A percentile compares a stretch with the other conserved stretches of the same genome.
phyloP scores from a whole-genome alignment of 2,888 invertebrate species.

The Limnephilus rhombicus region DNA sequence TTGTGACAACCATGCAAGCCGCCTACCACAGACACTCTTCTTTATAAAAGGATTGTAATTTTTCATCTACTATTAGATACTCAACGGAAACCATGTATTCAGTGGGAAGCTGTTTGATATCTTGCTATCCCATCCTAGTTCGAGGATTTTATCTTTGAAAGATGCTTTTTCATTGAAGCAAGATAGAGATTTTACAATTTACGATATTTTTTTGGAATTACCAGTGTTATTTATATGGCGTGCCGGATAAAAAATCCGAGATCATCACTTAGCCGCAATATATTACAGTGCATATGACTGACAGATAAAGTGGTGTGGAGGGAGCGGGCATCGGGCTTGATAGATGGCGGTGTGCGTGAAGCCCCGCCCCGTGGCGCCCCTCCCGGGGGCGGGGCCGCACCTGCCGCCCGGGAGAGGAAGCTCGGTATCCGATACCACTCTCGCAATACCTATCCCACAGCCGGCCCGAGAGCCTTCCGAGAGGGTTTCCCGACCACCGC shows the following conservation, averaged over 20 bases:
- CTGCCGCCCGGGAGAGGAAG: conserved; percentile 51
- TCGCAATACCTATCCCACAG: conserved; percentile 67
- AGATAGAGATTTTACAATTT: conserved; percentile 1
- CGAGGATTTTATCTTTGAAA: not conserved
- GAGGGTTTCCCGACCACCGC: conserved; percentile 68
- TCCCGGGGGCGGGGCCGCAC: conserved; percentile 52
- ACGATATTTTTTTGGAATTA: not conserved
- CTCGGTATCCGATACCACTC: conserved; percentile 64
- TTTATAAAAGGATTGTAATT: not conserved
- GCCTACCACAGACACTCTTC: too few relatives aligned
- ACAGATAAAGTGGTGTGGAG: conserved; percentile 31
- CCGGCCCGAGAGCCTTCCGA: conserved; percentile 69
- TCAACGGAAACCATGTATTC: not conserved
- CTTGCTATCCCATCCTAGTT: not conserved
- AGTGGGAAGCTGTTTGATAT: not conserved
- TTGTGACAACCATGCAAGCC: too few relatives aligned
- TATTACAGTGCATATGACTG: conserved; percentile 13
- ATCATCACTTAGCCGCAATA: conserved; percentile 34
- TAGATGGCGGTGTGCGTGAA: conserved; percentile 34
- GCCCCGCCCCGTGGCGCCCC: conserved; percentile 46
- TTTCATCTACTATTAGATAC: not conserved
- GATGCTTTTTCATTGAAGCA: not conserved
- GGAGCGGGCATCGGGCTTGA: not conserved
- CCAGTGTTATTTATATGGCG: not conserved
- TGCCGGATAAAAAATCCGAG: not conserved